Base-by-base conservation (phyloP, 2,888 invertebrate species). In the Dasysyrphus tricinctus region DNA sequence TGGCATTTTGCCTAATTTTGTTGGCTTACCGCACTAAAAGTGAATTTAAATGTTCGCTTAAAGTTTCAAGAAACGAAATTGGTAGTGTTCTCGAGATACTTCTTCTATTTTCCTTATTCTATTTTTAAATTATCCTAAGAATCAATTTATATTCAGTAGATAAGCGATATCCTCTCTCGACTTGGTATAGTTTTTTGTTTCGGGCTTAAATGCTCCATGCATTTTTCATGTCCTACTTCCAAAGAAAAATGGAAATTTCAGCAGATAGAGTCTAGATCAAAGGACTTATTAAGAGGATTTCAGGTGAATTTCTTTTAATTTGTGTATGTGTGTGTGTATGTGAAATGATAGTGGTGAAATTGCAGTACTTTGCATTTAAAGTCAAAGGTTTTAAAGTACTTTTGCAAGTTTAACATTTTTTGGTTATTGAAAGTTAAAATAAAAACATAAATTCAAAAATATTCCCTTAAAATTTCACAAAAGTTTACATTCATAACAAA, bases 141-240 rank as follows among this genome's bases (percentile, higher is more conserved):
- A 69, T 69, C 39, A 37, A 77, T 69, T 77, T 77, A 39, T 57
- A 47, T 69, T 77, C 69, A 54, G 54, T 51, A 69, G 69, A 47
- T 54, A 39, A 39, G 44, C 67, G 24, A 39, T 44, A 56, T 76
- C 24, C 14, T 51, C 44, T 32, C 9, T 19, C 16, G 4, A 6
- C 7, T 29, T 39, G 54, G 16, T 5, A 37, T 65, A 44, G 63
- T 65, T 65, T 65, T 65, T 65, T 65, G 3, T 32, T 65, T 5
- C 11, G 11, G 1, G 47, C 0, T 63, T 37, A 34, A 19, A 63
- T 61, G n/a, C 9, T n/a, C 32, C 51, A 74, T 74, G 74, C 57
- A 63, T 74, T 63, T 74, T 51, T 74, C 24, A 74, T 63, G 61
- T 54, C 16, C n/a, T 12, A 3, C 19, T 59, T 7, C 12, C 29